phyloP scores from a whole-genome alignment of 2,888 invertebrate species.

The Empis stercorea region DNA sequence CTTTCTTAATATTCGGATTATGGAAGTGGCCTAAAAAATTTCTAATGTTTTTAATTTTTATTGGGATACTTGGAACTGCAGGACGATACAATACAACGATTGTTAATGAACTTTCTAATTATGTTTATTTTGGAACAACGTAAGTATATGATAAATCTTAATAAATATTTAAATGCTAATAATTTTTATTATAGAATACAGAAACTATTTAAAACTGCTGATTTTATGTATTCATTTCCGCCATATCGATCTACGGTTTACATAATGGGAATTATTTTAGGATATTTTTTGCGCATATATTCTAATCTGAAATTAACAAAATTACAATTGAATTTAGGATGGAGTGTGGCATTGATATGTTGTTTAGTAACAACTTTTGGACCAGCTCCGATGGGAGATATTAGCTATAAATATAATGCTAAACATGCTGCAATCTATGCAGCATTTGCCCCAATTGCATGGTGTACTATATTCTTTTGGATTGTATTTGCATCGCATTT shows the following conservation, averaged over 20 bases:
- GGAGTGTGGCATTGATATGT: constrained; percentile 40
- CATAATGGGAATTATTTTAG: constrained; percentile 51
- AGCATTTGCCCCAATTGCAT: constrained; percentile 54
- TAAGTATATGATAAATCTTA: no score
- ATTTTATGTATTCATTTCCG: constrained; percentile 54
- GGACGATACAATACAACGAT: constrained; percentile 50
- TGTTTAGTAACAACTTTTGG: constrained; percentile 44
- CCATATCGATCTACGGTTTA: constrained; percentile 53
- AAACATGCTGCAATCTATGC: constrained; percentile 54
- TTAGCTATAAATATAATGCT: constrained; percentile 47
- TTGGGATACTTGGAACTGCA: constrained; percentile 44
- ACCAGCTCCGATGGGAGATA: constrained; percentile 50
- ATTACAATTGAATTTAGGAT: constrained; percentile 40
- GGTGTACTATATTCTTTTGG: constrained; percentile 57
- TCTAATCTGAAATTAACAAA: constrained; percentile 33
- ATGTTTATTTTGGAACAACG: constrained; percentile 56
- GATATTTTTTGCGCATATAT: constrained; percentile 42
- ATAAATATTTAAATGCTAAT: no score
- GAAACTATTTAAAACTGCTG: constrained; percentile 53
- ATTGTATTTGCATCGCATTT: constrained; percentile 49
- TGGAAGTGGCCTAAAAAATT: constrained; percentile 50
- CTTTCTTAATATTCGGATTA: constrained; percentile 41
- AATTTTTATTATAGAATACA: no score
- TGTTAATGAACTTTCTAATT: constrained; percentile 46
- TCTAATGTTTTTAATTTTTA: constrained; percentile 30